Evolutionary conservation across 1,140 invertebrate genomes (phyloP), one percentile per base, ranked within the genome.

Genomic region (Drosophila tani): DNA sequence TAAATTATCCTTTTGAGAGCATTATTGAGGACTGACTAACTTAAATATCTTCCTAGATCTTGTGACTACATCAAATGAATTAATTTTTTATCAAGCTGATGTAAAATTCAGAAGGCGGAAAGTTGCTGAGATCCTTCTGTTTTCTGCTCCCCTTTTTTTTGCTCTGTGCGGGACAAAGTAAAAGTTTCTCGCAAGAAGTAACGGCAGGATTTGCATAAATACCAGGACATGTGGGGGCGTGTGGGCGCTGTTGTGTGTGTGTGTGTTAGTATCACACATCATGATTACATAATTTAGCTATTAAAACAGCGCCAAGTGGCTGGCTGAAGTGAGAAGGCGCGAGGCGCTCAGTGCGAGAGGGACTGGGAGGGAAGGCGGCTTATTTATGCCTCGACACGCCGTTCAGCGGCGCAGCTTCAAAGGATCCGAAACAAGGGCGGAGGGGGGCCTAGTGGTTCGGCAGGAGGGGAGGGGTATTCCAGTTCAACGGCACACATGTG

Each of bases 231-330:
- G 78, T 63, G 55, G 29, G 45, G 57, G 62, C 32, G 53, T 57
- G 66, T 62, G 53, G 46, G 50, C 17, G 51, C 32, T 38, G 32
- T 38, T 19, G n/a, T 35, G 67, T 68, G 40, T 50, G 75, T 81
- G 67, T 78, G 77, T 81, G 81, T 79, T 63, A 75, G 75, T 81
- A 81, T 90, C 85, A 90, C 85, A 90, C 85, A 90, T 90, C 85
- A 90, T 90, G 85, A 90, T 90, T 90, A 90, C 85, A 90, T 90
- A 90, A 90, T 90, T 90, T 90, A 90, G 85, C 85, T 90, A 90
- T 90, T 90, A 90, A 90, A 90, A 81, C 74, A 79, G 77, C 63
- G 64, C 82, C 82, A 75, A 73, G 75, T 78, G 71, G 67, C 63
- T 64, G 65, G 43, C 35, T 59, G 41, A 69, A 46, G 43, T 24